Evolutionary conservation across 2,113 vertebrate species (phyloP), one percentile per base, ranked within the genome.

Genomic region (Pimephales promelas): DNA sequence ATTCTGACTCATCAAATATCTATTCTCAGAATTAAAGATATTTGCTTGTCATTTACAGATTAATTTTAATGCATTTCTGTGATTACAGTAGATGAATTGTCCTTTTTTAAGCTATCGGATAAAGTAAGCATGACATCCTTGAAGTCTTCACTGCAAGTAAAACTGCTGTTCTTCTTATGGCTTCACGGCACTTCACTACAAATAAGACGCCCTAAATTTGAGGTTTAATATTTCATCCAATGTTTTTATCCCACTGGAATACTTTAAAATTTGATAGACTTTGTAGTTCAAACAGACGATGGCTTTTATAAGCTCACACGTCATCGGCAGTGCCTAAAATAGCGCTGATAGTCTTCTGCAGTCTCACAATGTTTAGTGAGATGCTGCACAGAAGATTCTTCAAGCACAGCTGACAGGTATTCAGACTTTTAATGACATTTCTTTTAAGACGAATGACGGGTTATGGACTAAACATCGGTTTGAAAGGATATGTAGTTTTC

Each of bases 261-360:
- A 66, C 2, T 84, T 93, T 85, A 92, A 92, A 91, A 88, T 93
- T 91, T 89, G 86, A 84, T 73, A 64, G 28, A 79, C 86, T 90
- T 90, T 89, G 86, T 91, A 86, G 88, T 88, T 78, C 78, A 87
- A 81, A 71, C 87, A 87, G 85, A 86, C 40, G 47, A 54, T 20
- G 66, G 82, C 47, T 89, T 80, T 85, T 82, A 76, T 75, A 82
- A 72, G 52, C 59, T 14, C 40, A 52, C 31, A 56, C 80, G 62
- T 80, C 72, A 84, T 68, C 66, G 18, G 62, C 43, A 52, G n/a
- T 18, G 66, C 59, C 78, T 66, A 66, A 79, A 79, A 79, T 79
- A 79, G 78, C 43, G 43, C 26, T 6, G 20, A 14, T 79, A 28
- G 40, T 64, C 59, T 64, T 70, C 64, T 83, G 45, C 79, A 47